Percentiles rank a stretch among this genome's conserved stretches.
phyloP scores from a whole-genome alignment of 2,797 vertebrate genomes.

The Hozukius guyotensis region DNA sequence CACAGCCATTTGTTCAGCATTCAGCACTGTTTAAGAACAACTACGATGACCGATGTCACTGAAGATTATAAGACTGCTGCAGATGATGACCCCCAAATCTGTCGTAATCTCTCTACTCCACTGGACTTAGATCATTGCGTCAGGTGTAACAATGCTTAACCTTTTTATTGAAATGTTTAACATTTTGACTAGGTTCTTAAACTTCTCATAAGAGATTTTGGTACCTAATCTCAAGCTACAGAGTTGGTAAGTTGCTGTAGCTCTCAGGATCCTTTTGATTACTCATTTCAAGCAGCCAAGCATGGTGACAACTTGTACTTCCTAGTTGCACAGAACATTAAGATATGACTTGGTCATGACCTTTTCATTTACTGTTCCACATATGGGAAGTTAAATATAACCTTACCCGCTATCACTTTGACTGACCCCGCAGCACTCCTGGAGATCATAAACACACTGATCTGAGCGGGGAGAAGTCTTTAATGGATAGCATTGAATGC shows the following conservation, averaged over 20 bases:
- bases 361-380: constrained; percentile 25
- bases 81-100: background rate
- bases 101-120: background rate
- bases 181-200: background rate
- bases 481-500: constrained; percentile 2
- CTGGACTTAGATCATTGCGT: background rate
- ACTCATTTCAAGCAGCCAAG: background rate
- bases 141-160: background rate
- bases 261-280: background rate
- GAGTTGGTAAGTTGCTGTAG: constrained; percentile 71
- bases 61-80: background rate
- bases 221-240: constrained; percentile 27
- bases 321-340: background rate
- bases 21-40: constrained; percentile 1
- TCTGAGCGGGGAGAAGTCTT: constrained; percentile 8
- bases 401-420: background rate
- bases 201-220: background rate
- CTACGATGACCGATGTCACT: background rate
- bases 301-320: constrained; percentile 2
- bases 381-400: constrained; percentile 43
- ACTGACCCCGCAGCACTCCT: constrained; percentile 7
- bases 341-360: constrained; percentile 15
- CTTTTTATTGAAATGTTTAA: background rate
- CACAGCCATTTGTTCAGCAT: constrained; percentile 16
- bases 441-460: constrained; percentile 25